Percentiles rank a stretch among this genome's conserved stretches.
Conservation (phyloP, 2,113 vertebrate genomes). For the Osmerus eperlanus region DNA sequence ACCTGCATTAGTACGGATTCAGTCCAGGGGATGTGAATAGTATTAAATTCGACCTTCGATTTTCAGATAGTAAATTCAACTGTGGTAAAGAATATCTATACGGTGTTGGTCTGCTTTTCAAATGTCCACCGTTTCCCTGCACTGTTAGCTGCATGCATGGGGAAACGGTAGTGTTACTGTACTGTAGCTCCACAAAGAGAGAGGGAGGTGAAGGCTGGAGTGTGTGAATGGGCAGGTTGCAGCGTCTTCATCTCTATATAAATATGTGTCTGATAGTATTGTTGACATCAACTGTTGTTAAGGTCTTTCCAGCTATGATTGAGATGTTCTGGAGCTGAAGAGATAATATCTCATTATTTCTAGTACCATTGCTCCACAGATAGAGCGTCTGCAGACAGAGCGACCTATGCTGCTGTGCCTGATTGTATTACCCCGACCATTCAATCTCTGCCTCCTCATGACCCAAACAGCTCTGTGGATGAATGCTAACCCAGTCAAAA, state of each 20-base stretch:
- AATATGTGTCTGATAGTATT: constrained; percentile 28
- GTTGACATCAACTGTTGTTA: not conserved
- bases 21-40: no score
- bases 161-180: no score
- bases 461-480: constrained; percentile 31
- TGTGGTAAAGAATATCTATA: no score
- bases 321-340: constrained; percentile 13
- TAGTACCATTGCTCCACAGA: constrained; percentile 29
- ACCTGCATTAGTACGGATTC: no score
- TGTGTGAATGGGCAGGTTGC: constrained; percentile 31
- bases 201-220: constrained; percentile 16
- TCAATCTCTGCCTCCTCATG: constrained; percentile 33
- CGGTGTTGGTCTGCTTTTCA: no score
- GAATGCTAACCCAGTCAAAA: constrained; percentile 54
- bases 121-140: no score
- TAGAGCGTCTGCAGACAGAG: constrained; percentile 14
- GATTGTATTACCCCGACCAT: constrained; percentile 20
- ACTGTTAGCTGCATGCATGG: no score
- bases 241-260: constrained; percentile 34
- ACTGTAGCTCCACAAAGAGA: no score
- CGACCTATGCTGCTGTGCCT: constrained; percentile 12
- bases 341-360: constrained; percentile 23
- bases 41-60: no score
- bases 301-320: constrained; percentile 18
- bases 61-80: no score